Base-by-base conservation (phyloP, 2,113 vertebrate species). In the Motacilla alba region DNA sequence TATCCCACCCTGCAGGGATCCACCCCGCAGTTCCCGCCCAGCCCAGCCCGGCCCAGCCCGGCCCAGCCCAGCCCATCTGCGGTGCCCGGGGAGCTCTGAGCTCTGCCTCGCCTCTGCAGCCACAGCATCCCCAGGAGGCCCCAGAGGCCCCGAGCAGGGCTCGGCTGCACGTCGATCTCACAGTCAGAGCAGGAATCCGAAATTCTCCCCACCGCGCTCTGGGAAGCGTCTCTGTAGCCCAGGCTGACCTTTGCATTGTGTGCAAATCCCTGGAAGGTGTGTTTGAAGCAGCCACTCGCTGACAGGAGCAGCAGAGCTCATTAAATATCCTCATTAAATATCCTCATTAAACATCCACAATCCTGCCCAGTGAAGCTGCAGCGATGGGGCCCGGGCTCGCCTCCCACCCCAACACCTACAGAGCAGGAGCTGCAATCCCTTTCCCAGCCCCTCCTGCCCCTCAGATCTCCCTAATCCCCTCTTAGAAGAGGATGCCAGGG, bases 321-420 rank as follows among this genome's bases (percentile, higher is more conserved):
- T 70, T 33, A 46, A 85, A 30, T 3, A 72, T 49, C 50, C 56
- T 83, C 68, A 28, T 66, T 30, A 46, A 79, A 30, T 1, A 44
- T 31, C 60, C 43, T 26, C 69, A 73, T 67, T 50, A 68, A 69
- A 33, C 10, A 46, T 13, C 64, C 72, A 43, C 9, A 56, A 14
- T 22, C 14, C 70, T 37, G 52, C 28, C 74, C 69, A 27, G 49
- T 1, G 28, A 64, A 0, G 28, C 81, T 35, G 22, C 77, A 33
- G 80, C 0, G 0, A 22, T 1, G 16, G 27, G 67, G 33, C 43
- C 41, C 1, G 0, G 21, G 67, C 59, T 19, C 15, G n/a, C 28
- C 10, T 68, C 84, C 64, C 59, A 39, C 47, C 30, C 81, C 31
- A 58, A 46, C 15, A 2, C 15, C 15, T 0, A 6, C 2, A 55